Evolutionary conservation across 2,113 vertebrate genomes (phyloP).

Genomic region (Pagrus major): DNA sequence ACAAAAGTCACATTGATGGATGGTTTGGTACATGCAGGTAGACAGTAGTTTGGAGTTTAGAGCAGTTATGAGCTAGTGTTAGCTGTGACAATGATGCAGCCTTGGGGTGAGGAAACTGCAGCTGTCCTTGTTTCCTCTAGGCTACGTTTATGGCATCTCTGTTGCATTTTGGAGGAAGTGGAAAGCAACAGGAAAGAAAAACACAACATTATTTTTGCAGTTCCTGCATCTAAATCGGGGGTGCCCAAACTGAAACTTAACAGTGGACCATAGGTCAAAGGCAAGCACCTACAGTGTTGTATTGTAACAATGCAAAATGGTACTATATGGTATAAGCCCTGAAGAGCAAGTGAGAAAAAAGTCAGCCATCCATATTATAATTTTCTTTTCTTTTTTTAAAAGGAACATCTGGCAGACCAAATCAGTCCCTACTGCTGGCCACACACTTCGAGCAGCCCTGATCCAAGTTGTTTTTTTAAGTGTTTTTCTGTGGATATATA

Average conservation of each 20-base stretch:
- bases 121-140: background rate
- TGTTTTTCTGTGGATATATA: background rate
- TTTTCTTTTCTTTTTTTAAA: too few species aligned
- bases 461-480: too few species aligned
- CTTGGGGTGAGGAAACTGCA: slow-evolving; percentile 3
- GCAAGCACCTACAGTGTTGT: too few species aligned
- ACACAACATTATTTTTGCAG: background rate
- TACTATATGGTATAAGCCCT: too few species aligned
- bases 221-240: background rate
- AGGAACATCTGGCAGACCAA: too few species aligned
- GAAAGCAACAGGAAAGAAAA: background rate
- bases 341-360: too few species aligned
- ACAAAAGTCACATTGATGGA: background rate
- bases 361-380: too few species aligned
- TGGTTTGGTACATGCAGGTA: background rate
- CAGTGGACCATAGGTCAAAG: too few species aligned
- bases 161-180: slow-evolving; percentile 3
- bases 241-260: too few species aligned
- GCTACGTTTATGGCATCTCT: slow-evolving; percentile 28
- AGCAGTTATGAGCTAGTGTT: slow-evolving; percentile 4
- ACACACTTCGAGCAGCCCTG: too few species aligned
- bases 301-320: too few species aligned
- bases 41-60: background rate
- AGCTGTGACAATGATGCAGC: background rate
- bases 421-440: too few species aligned